Percentiles rank a stretch among this genome's conserved stretches.
These are phyloP conservation scores for Helicoverpa assulta DNA, from an alignment of 2,888 invertebrate genomes.

Conservation along the genomic window DNA sequence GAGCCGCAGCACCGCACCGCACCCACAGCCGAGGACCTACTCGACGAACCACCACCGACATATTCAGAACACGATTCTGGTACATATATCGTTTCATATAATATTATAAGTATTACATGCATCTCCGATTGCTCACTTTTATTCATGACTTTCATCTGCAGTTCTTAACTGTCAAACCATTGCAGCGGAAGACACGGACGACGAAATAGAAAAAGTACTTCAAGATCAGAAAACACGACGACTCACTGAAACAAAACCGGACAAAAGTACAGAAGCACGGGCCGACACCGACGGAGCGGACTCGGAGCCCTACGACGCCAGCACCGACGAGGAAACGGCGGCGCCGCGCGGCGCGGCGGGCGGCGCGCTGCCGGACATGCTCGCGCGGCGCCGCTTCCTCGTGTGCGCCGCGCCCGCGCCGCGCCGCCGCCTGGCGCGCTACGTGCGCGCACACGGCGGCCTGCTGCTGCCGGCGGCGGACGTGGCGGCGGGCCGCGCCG, in stretches of 20 bases:
- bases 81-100: background rate
- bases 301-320: slow-evolving; percentile 42
- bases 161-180: background rate
- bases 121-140: too few species aligned
- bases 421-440: slow-evolving; percentile 77
- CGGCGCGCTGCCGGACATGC: slow-evolving; percentile 82
- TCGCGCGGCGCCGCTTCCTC: slow-evolving; percentile 86
- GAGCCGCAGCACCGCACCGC: slow-evolving; percentile 77
- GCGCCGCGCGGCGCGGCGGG: slow-evolving; percentile 5
- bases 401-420: slow-evolving; percentile 68
- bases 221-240: slow-evolving; percentile 68
- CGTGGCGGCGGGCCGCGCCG: slow-evolving; percentile 22
- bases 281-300: background rate
- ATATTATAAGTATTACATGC: background rate
- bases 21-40: slow-evolving; percentile 75
- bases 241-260: background rate
- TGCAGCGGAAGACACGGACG: slow-evolving; percentile 90
- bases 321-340: slow-evolving; percentile 41
- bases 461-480: slow-evolving; percentile 73
- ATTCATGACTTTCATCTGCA: background rate
- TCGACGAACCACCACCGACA: background rate
- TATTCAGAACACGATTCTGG: slow-evolving; percentile 13
- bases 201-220: slow-evolving; percentile 89
- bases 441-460: slow-evolving; percentile 92
- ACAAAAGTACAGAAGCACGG: background rate